A percentile compares a stretch with the other conserved stretches of the same genome.
These are phyloP conservation scores for Pseudorhiza aurosa DNA, from an alignment of 30 jellyfish, hydroid and myxozoan genomes.

Conservation along the genomic window DNA sequence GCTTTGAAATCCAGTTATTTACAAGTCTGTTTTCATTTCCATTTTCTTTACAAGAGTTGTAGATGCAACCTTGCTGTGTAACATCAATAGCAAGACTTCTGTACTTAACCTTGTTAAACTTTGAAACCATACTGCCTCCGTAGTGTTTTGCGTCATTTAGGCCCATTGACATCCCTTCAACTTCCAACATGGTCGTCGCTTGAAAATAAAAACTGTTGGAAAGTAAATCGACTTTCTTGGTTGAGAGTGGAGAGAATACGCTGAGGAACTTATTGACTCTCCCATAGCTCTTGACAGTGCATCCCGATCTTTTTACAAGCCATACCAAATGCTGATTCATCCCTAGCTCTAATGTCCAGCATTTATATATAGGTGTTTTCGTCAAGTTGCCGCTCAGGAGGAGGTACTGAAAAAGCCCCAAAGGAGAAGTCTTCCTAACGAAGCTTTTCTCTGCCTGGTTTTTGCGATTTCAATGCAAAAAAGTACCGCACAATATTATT, in stretches of 20 bases:
- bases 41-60: neutral
- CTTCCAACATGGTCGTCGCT: conserved; percentile 21
- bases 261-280: neutral
- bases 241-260: conserved; percentile 15
- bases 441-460: too few species aligned
- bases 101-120: neutral
- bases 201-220: neutral
- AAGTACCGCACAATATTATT: too few species aligned
- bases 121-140: neutral
- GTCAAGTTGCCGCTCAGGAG: neutral
- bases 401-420: too few species aligned
- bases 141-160: conserved; percentile 5
- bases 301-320: conserved; percentile 19
- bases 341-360: neutral
- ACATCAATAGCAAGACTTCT: conserved; percentile 2
- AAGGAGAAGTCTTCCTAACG: too few species aligned
- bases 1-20: conserved; percentile 36
- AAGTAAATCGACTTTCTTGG: neutral
- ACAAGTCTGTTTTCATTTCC: conserved; percentile 30
- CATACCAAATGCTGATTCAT: conserved; percentile 55
- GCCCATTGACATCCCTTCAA: conserved; percentile 34
- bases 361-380: neutral
- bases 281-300: neutral
- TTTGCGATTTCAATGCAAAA: too few species aligned
- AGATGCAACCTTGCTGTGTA: conserved; percentile 5